phyloP scores from a whole-genome alignment of 1,140 invertebrate genomes.

The Popillia japonica region DNA sequence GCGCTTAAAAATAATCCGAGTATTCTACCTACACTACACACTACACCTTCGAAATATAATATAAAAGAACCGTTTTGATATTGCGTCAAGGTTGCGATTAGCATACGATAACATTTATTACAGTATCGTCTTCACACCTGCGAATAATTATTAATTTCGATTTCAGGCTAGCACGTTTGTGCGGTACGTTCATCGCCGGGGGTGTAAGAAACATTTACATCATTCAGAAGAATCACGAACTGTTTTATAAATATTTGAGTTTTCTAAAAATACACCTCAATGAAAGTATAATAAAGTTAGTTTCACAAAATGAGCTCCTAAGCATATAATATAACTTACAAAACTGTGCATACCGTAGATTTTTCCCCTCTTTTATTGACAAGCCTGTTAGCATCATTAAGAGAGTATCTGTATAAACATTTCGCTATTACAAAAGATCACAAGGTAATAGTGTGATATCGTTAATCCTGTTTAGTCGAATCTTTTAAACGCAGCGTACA shows the following conservation, averaged over 20 bases:
- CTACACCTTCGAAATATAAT: background rate
- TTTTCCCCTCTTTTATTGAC: background rate
- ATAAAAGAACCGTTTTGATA: no score
- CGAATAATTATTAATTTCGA: no score
- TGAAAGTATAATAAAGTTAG: slow-evolving; percentile 1
- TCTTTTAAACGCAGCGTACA: no score
- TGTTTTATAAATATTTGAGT: background rate
- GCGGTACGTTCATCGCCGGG: background rate
- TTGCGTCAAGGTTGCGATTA: no score
- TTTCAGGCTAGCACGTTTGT: no score
- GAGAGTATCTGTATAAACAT: no score
- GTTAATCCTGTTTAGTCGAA: no score
- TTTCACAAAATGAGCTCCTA: background rate
- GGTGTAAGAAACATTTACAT: slow-evolving; percentile 11
- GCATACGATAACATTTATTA: no score
- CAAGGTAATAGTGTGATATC: background rate
- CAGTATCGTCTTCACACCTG: no score
- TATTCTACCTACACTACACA: no score
- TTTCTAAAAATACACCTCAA: slow-evolving; percentile 1
- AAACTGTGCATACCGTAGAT: background rate
- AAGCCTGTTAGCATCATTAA: background rate
- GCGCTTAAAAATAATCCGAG: background rate
- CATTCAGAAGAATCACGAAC: slow-evolving; percentile 1
- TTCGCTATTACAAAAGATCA: background rate
- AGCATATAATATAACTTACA: background rate